These are phyloP conservation scores for Aramus guarauna DNA, from an alignment of 2,113 vertebrate species.

Conservation along the genomic window DNA sequence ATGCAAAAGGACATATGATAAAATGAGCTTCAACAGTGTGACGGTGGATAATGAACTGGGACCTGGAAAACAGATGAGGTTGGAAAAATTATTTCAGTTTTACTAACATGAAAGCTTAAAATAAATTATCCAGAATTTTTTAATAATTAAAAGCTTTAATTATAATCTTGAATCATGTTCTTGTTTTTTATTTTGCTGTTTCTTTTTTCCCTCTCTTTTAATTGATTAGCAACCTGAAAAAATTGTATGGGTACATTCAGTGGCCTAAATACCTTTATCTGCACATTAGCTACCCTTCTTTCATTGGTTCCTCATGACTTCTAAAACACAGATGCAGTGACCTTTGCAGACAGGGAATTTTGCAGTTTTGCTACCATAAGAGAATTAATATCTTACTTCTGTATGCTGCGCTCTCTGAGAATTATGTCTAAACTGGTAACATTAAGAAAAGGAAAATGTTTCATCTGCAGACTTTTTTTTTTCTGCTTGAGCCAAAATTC, in stretches of 20 bases:
- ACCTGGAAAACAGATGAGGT: neutral
- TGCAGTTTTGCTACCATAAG: neutral
- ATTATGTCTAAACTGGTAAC: neutral
- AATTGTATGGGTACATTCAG: neutral
- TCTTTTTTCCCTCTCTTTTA: neutral
- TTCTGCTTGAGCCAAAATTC: neutral
- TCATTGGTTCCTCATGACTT: neutral
- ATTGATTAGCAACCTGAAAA: neutral
- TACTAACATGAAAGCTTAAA: neutral
- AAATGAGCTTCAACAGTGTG: neutral
- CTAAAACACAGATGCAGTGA: neutral
- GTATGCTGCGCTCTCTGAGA: neutral
- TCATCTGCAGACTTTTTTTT: neutral
- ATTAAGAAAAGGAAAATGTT: neutral
- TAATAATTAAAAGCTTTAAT: neutral
- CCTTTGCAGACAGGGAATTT: neutral
- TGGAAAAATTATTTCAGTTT: neutral
- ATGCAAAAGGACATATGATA: neutral
- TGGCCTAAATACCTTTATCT: neutral
- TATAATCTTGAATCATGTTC: neutral
- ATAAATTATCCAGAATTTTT: neutral
- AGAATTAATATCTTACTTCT: neutral
- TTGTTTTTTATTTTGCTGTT: neutral
- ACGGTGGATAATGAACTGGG: neutral
- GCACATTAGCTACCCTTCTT: neutral